A percentile compares a stretch with the other conserved stretches of the same genome.
Evolutionary conservation across 1,140 invertebrate genomes (phyloP).

Genomic region (Popillia japonica): DNA sequence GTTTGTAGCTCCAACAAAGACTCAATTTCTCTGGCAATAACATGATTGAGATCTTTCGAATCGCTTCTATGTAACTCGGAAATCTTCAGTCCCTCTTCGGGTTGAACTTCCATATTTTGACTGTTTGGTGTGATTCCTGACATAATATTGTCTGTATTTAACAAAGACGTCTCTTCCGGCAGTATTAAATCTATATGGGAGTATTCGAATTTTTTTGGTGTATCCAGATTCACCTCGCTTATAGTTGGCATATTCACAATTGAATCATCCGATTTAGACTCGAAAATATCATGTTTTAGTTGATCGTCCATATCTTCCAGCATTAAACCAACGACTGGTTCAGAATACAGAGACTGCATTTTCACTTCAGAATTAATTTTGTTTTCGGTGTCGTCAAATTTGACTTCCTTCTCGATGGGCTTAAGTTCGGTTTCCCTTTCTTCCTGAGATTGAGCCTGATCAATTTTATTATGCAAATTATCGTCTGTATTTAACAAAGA

Average conservation of each 20-base stretch:
- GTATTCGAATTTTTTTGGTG: constrained; percentile 4
- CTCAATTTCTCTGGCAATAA: constrained; percentile 28
- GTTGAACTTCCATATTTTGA: neutral
- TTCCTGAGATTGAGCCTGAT: constrained; percentile 3
- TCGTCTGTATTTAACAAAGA: neutral
- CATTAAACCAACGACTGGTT: constrained; percentile 11
- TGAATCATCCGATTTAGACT: constrained; percentile 7
- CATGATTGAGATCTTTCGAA: constrained; percentile 17
- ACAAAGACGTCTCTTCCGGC: neutral
- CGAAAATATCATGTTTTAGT: constrained; percentile 16
- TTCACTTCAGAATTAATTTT: neutral
- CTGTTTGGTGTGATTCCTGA: constrained; percentile 1
- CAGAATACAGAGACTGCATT: neutral
- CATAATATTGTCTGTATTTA: constrained; percentile 22
- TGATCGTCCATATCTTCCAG: constrained; percentile 18
- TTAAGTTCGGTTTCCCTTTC: neutral
- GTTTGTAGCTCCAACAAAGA: constrained; percentile 16
- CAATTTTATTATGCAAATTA: neutral
- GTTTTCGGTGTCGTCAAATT: neutral
- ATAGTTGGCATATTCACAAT: constrained; percentile 13
- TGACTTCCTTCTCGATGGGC: neutral
- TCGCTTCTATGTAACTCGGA: neutral
- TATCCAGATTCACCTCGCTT: neutral
- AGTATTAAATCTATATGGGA: neutral
- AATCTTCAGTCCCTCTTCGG: neutral